Evolutionary conservation across 2,797 vertebrate genomes (phyloP).

Genomic region (Brotula barbata): DNA sequence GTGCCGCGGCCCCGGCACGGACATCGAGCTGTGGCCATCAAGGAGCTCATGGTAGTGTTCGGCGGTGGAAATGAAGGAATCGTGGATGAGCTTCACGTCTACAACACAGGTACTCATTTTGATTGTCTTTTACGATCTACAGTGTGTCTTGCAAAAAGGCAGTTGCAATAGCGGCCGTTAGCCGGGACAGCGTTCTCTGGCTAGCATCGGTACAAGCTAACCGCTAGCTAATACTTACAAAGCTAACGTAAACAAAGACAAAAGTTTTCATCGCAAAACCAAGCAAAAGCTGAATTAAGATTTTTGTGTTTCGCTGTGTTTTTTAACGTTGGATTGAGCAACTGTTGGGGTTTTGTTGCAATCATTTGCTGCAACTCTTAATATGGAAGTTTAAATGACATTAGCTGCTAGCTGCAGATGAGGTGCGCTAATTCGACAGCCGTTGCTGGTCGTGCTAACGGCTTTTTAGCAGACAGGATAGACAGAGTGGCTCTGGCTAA

Average conservation of each 20-base stretch:
- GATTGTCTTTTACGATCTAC: too few species aligned
- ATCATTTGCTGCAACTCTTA: too few species aligned
- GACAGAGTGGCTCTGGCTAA: conserved; percentile 24
- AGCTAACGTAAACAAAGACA: too few species aligned
- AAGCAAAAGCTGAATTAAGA: not conserved
- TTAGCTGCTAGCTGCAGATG: not conserved
- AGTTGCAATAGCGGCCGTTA: not conserved
- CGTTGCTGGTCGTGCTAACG: conserved; percentile 13
- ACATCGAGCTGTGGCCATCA: conserved; percentile 88
- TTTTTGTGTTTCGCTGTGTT: too few species aligned
- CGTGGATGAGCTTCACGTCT: conserved; percentile 89
- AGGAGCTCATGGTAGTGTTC: conserved; percentile 90
- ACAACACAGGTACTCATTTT: conserved; percentile 80
- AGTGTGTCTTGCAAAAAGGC: not conserved
- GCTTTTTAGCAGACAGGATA: conserved; percentile 25
- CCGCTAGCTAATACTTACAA: not conserved
- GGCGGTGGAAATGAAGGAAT: conserved; percentile 91
- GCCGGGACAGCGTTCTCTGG: too few species aligned
- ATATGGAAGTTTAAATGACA: not conserved
- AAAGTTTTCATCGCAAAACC: too few species aligned
- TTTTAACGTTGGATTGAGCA: too few species aligned
- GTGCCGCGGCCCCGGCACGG: conserved; percentile 88
- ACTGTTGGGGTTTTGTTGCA: too few species aligned
- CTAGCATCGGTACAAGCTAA: not conserved
- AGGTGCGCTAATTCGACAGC: not conserved